Conservation (phyloP, 2,888 invertebrate genomes). For the Arrhopalites spinosus region DNA sequence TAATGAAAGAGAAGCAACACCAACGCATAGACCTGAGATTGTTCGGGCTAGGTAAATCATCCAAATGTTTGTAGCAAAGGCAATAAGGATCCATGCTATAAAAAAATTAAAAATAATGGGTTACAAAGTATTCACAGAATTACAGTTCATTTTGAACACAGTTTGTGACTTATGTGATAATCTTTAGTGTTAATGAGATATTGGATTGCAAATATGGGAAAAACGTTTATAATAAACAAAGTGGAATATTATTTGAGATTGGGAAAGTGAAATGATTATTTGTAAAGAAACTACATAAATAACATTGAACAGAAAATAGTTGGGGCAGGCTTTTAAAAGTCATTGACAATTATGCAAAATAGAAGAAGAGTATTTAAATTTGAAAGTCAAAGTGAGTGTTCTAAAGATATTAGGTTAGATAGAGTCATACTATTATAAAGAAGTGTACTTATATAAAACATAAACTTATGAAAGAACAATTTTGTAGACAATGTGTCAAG, state of each 20-base stretch:
- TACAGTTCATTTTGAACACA: too few species aligned
- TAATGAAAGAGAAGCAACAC: constrained; percentile 80
- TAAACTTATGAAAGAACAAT: too few species aligned
- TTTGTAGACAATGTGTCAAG: too few species aligned
- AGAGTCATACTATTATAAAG: neutral
- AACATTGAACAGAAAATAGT: neutral
- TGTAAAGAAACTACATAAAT: neutral
- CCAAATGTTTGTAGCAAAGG: constrained; percentile 71
- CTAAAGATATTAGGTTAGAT: too few species aligned
- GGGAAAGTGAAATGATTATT: neutral
- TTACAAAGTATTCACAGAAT: neutral
- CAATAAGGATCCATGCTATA: constrained; percentile 79
- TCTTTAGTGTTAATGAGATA: too few species aligned
- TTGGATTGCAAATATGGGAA: too few species aligned
- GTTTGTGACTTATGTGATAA: too few species aligned
- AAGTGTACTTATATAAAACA: too few species aligned
- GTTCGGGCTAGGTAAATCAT: constrained; percentile 79
- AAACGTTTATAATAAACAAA: too few species aligned
- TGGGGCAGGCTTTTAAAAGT: too few species aligned
- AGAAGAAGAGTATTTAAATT: neutral
- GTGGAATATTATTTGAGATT: neutral
- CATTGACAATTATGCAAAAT: neutral
- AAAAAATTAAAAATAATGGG: constrained; percentile 19
- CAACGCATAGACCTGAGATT: constrained; percentile 84
- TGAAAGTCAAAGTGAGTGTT: neutral